These are phyloP conservation scores for Paraescarpia echinospica DNA, from an alignment of 1,140 invertebrate species.

Conservation along the genomic window DNA sequence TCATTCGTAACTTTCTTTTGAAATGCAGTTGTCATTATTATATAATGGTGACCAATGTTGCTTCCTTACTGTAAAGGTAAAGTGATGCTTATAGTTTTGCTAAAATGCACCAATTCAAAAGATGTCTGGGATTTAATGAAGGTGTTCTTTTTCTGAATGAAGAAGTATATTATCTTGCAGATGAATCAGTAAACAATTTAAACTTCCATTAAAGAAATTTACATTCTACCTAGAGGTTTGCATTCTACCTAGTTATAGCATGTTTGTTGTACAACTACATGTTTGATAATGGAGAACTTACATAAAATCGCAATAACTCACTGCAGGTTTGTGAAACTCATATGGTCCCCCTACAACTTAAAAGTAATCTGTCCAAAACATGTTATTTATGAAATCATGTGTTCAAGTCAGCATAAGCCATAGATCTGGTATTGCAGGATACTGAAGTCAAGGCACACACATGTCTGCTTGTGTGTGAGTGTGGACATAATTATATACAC, in stretches of 20 bases:
- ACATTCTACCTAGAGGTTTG: neutral
- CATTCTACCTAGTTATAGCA: neutral
- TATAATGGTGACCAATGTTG: too few species aligned
- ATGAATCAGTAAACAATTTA: neutral
- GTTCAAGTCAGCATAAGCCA: neutral
- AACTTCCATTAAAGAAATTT: neutral
- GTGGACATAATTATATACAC: neutral
- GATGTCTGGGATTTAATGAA: too few species aligned
- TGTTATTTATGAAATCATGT: neutral
- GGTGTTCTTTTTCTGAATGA: neutral
- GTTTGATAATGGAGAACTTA: too few species aligned
- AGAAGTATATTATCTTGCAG: neutral
- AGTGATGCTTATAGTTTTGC: too few species aligned
- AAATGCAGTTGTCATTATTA: too few species aligned
- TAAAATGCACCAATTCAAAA: too few species aligned
- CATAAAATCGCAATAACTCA: neutral
- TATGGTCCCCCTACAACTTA: neutral
- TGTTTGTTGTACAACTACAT: neutral
- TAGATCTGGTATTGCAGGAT: neutral
- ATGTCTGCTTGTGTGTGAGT: neutral
- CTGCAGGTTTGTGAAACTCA: neutral
- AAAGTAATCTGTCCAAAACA: neutral
- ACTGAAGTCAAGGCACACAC: neutral
- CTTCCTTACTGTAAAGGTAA: too few species aligned
- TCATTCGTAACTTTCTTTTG: too few species aligned